phyloP scores from a whole-genome alignment of 1,140 invertebrate genomes.

The Acromyrmex echinatior region DNA sequence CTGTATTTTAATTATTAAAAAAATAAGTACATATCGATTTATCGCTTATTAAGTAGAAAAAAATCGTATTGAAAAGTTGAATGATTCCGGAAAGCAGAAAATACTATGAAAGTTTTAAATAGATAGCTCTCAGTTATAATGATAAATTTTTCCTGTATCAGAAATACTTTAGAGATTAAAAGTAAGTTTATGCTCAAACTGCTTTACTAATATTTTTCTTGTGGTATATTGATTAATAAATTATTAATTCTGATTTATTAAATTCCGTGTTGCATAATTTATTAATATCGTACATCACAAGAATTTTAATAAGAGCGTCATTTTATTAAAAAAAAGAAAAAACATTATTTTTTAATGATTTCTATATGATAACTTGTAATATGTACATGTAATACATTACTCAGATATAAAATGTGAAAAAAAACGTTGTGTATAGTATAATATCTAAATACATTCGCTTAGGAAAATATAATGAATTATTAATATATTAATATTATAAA shows the following conservation, averaged over 20 bases:
- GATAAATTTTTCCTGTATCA: constrained; percentile 10
- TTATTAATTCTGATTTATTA: background rate
- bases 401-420: background rate
- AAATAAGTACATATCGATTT: background rate
- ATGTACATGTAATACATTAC: background rate
- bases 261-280: background rate
- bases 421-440: background rate
- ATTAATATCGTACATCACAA: too few species aligned
- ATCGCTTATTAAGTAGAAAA: background rate
- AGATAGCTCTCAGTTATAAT: constrained; percentile 16
- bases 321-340: too few species aligned
- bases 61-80: constrained; percentile 30
- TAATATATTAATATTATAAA: constrained; percentile 6
- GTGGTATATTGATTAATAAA: background rate
- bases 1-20: constrained; percentile 33
- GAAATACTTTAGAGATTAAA: background rate
- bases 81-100: background rate
- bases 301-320: too few species aligned
- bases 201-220: background rate
- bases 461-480: background rate
- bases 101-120: constrained; percentile 41
- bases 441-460: constrained; percentile 5
- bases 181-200: constrained; percentile 6
- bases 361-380: background rate
- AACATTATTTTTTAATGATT: too few species aligned